Evolutionary conservation across 2,797 vertebrate species (phyloP), one percentile per base, ranked within the genome.

Genomic region (Sebastes minor): DNA sequence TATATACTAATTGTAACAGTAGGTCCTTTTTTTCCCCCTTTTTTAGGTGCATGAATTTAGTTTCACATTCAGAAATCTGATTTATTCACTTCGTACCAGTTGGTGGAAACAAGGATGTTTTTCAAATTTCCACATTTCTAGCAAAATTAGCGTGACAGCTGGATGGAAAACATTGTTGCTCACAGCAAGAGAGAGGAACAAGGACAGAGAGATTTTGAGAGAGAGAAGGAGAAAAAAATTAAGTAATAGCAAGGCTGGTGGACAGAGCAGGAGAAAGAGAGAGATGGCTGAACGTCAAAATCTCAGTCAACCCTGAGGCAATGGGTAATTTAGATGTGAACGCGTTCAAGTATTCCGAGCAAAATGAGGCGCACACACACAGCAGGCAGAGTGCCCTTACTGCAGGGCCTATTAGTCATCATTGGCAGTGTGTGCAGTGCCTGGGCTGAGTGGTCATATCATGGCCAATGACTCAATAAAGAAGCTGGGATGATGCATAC

Each of bases 251-350:
- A 5, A 78, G 8, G 25, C 55, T 76, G 62, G 57, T 32, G 23
- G 64, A 77, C 32, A 33, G 30, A 60, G 78, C 49, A 6, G 25
- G 8, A 42, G 65, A 74, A 14, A 62, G 1, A 3, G 9, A 78
- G 38, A 80, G 62, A 86, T 75, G 70, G 73, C 86, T 76, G 33
- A 23, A 87, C 75, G 73, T 90, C 90, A 92, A 91, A 94, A 86
- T 76, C 62, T 76, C 63, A 80, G 81, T 77, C 70, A 87, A 75
- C 74, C 88, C 81, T 74, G 67, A 89, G 83, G 88, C 88, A 78
- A 84, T 32, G 80, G 71, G 75, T 87, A 80, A 90, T 91, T 91
- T 84, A 88, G 85, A 92, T 81, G 83, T 82, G 82, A 85, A 86
- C 49, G 78, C 62, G 81, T 81, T 80, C 55, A 83, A 85, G 86